Percentiles rank a stretch among this genome's conserved stretches.
Evolutionary conservation across 1,140 invertebrate genomes (phyloP).

Genomic region (Drosophila rhopaloa): DNA sequence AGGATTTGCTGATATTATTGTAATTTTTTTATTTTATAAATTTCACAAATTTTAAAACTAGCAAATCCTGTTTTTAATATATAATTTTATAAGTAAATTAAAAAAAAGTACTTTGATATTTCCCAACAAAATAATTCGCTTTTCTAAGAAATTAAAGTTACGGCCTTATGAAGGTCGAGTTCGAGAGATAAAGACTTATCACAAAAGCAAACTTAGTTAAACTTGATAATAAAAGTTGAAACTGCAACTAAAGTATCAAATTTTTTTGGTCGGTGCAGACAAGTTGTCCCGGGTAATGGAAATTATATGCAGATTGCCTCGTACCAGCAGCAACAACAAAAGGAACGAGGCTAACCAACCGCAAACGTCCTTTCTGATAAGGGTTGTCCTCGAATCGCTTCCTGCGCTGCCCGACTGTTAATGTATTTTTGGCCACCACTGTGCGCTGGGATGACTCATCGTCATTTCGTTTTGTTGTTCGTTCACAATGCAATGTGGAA

Average conservation of each 20-base stretch:
- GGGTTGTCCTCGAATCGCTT: conserved; percentile 48
- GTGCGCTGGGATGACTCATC: conserved; percentile 69
- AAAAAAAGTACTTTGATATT: too few relatives aligned
- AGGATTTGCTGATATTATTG: background rate
- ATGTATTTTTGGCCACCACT: conserved; percentile 63
- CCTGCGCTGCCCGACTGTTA: conserved; percentile 23
- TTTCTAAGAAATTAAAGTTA: too few relatives aligned
- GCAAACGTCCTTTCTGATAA: conserved; percentile 80
- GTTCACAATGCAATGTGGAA: conserved; percentile 77
- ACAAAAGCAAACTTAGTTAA: background rate
- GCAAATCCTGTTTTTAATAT: too few relatives aligned
- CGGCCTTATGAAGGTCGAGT: background rate
- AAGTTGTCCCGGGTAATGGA: conserved; percentile 44
- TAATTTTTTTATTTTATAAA: background rate
- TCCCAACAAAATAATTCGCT: too few relatives aligned
- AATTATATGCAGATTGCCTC: conserved; percentile 64
- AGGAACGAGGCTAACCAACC: conserved; percentile 38
- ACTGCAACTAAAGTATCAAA: background rate
- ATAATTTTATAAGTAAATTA: too few relatives aligned
- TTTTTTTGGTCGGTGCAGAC: background rate
- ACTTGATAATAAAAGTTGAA: background rate
- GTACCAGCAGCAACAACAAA: conserved; percentile 13
- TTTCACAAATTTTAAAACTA: too few relatives aligned
- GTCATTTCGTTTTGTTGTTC: conserved; percentile 42
- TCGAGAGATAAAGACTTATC: background rate